phyloP scores from a whole-genome alignment of 2,113 vertebrate genomes.

The Proterorhinus semilunaris region DNA sequence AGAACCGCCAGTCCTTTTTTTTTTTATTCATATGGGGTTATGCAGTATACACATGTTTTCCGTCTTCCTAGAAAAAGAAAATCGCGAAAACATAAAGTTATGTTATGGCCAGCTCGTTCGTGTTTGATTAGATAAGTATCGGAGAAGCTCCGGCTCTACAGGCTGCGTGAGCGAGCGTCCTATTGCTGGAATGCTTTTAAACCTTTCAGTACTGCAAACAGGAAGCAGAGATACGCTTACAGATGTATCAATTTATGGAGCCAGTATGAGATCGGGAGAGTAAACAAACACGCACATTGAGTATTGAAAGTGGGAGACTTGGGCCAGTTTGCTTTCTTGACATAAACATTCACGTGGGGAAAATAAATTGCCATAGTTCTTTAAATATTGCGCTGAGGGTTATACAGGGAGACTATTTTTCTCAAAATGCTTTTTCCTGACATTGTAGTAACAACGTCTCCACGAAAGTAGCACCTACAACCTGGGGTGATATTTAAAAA shows the following conservation, averaged over 20 bases:
- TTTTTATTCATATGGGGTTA: background rate
- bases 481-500: background rate
- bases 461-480: too few species aligned
- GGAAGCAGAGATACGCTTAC: background rate
- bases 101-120: background rate
- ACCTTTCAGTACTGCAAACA: background rate
- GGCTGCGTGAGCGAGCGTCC: background rate
- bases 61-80: background rate
- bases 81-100: background rate
- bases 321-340: too few species aligned
- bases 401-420: too few species aligned
- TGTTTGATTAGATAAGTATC: background rate
- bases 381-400: too few species aligned
- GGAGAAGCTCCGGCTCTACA: background rate
- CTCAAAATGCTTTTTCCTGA: too few species aligned
- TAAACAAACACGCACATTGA: background rate
- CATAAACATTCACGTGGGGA: too few species aligned
- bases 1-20: conserved; percentile 11
- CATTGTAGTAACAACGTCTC: too few species aligned
- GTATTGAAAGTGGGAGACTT: too few species aligned
- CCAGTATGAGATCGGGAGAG: background rate
- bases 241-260: background rate
- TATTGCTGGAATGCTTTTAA: background rate
- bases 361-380: too few species aligned
- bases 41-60: too few species aligned